Evolutionary conservation across 2,797 vertebrate genomes (phyloP).

Genomic region (Enteromius mattozi): DNA sequence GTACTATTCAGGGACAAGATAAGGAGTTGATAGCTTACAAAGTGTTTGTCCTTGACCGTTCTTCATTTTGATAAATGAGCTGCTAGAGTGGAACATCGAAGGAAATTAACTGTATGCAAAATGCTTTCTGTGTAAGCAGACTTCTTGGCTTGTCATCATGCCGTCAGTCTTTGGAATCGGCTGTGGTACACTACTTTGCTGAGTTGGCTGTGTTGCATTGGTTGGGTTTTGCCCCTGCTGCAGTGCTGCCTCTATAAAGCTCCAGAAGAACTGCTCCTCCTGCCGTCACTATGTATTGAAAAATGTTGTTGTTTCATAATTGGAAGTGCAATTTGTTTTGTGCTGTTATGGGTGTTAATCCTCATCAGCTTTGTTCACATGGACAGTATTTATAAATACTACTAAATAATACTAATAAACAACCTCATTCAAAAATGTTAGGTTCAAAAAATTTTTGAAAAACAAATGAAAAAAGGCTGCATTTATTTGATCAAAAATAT

Average conservation of each 20-base stretch:
- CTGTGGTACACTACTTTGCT: slow-evolving; percentile 8
- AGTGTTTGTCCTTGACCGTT: background rate
- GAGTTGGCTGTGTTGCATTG: slow-evolving; percentile 33
- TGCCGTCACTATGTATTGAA: background rate
- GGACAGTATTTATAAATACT: background rate
- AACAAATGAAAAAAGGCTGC: background rate
- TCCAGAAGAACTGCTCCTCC: background rate
- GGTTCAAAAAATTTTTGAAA: background rate
- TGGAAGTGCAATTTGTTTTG: background rate
- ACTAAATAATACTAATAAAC: too few relatives aligned
- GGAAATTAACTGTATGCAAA: slow-evolving; percentile 31
- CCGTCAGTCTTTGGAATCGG: background rate
- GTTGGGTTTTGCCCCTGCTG: slow-evolving; percentile 3
- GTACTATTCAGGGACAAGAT: slow-evolving; percentile 37
- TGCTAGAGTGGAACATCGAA: background rate
- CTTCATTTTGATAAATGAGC: slow-evolving; percentile 46
- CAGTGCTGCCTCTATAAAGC: background rate
- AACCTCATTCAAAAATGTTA: background rate
- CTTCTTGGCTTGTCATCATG: slow-evolving; percentile 8
- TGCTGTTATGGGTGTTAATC: background rate
- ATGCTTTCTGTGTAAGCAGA: slow-evolving; percentile 3
- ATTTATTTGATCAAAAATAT: background rate
- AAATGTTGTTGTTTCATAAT: background rate
- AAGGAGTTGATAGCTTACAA: background rate
- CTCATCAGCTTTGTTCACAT: background rate